Evolutionary conservation across 2,888 invertebrate species (phyloP).

Genomic region (Brassicogethes aeneus): DNA sequence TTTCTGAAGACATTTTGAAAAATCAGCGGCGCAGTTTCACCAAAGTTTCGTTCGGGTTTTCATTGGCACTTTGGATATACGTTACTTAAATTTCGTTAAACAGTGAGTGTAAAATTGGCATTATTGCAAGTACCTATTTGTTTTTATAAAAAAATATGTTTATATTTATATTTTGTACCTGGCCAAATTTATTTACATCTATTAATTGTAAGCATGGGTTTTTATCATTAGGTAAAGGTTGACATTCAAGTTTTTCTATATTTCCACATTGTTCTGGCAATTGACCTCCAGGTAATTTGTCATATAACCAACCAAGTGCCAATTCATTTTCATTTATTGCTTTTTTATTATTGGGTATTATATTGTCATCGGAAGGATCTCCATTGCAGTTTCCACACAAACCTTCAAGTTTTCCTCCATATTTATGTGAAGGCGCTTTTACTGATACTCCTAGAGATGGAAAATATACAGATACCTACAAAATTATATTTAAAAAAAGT

Average conservation of each 20-base stretch:
- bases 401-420: constrained; percentile 65
- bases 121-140: too few relatives aligned
- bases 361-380: constrained; percentile 48
- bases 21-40: too few relatives aligned
- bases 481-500: too few relatives aligned
- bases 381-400: constrained; percentile 71
- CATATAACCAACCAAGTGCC: constrained; percentile 47
- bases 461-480: constrained; percentile 39
- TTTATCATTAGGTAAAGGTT: constrained; percentile 47
- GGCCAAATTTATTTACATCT: constrained; percentile 47
- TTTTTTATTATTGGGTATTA: constrained; percentile 43
- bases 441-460: constrained; percentile 44
- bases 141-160: too few relatives aligned
- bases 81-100: too few relatives aligned
- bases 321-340: constrained; percentile 48
- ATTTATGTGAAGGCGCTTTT: constrained; percentile 64
- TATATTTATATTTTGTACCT: constrained; percentile 32
- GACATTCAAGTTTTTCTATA: constrained; percentile 33
- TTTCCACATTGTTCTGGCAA: constrained; percentile 35
- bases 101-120: too few relatives aligned
- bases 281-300: constrained; percentile 39
- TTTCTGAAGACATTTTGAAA: too few relatives aligned
- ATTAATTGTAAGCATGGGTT: constrained; percentile 62
- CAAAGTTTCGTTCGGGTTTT: too few relatives aligned
- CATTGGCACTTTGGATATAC: too few relatives aligned